Evolutionary conservation across 2,113 vertebrate genomes (phyloP), one percentile per base, ranked within the genome.

Genomic region (Oenanthe melanoleuca): DNA sequence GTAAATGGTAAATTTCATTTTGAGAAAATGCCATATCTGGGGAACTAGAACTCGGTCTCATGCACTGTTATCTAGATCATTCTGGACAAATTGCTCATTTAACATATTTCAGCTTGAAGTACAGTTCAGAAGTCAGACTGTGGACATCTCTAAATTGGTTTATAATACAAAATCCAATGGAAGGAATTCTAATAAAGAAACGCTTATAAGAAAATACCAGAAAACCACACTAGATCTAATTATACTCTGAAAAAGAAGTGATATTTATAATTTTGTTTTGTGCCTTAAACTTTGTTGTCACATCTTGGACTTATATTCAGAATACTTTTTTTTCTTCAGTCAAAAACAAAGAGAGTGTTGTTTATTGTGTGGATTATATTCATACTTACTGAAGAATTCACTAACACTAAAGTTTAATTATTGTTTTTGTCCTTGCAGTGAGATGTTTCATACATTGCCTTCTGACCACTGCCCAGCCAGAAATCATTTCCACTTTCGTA

Each of bases 281-380:
- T 97, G 80, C 94, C 81, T 93, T 97, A 92, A 97, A 97, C 93
- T 96, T 97, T 81, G 88, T 85, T 96, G 91, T 95, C 83, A 78
- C 80, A 92, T 97, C 95, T 97, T 98, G 93, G 37, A 97, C 93
- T 97, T 97, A 77, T 96, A 95, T 97, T 97, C 94, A 97, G 91
- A 96, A 93, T 96, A 89, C 80, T 97, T 93, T 96, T 97, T 96
- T 97, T 97, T 97, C 93, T 97, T 98, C 95, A 96, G 92, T 97
- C 91, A 97, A 97, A 98, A 97, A 93, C 96, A 89, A 96, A 96
- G 80, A 93, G 86, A 95, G 89, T 55, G 19, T 97, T 97, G 89
- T 97, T 97, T 97, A 93, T 96, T 96, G 87, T 97, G 91, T 92
- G 91, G 91, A 95, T 98, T 97, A 95, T 45, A 95, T 92, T 97